These are phyloP conservation scores for Coleophora deauratella DNA, from an alignment of 2,888 invertebrate genomes.

Conservation along the genomic window DNA sequence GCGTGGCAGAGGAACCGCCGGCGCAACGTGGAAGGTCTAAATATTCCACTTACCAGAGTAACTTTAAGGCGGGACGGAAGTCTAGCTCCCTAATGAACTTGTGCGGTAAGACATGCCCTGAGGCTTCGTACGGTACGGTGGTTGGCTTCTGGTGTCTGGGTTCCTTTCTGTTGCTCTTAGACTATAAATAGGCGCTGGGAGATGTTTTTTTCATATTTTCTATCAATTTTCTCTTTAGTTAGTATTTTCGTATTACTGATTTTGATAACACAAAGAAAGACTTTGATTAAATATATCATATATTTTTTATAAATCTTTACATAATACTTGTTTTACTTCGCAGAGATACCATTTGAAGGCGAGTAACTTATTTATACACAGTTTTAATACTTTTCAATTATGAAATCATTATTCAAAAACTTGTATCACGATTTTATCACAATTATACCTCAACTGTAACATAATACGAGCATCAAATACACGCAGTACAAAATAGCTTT, in stretches of 20 bases:
- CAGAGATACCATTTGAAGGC: too few species aligned
- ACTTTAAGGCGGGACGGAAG: slow-evolving; percentile 91
- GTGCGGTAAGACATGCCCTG: slow-evolving; percentile 85
- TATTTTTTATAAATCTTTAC: too few species aligned
- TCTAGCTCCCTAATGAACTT: slow-evolving; percentile 97
- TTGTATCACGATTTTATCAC: slow-evolving; percentile 37
- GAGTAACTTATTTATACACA: too few species aligned
- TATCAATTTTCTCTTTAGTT: too few species aligned
- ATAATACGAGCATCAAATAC: too few species aligned
- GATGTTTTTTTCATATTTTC: slow-evolving; percentile 2
- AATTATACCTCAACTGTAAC: too few species aligned
- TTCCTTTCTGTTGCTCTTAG: slow-evolving; percentile 48
- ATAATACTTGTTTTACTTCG: too few species aligned
- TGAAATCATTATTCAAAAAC: slow-evolving; percentile 42
- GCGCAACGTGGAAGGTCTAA: slow-evolving; percentile 88
- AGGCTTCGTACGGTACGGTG: slow-evolving; percentile 4
- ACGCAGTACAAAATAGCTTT: slow-evolving; percentile 19
- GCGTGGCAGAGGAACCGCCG: slow-evolving; percentile 84
- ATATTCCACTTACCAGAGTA: slow-evolving; percentile 87
- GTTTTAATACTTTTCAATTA: slow-evolving; percentile 26
- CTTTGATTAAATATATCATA: too few species aligned
- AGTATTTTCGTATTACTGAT: too few species aligned
- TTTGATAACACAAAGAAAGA: too few species aligned
- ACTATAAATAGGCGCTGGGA: slow-evolving; percentile 1
- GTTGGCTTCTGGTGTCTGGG: slow-evolving; percentile 64